Percentiles rank a stretch among this genome's conserved stretches.
Conservation (phyloP, 2,797 vertebrate species). For the Vireo griseus region DNA sequence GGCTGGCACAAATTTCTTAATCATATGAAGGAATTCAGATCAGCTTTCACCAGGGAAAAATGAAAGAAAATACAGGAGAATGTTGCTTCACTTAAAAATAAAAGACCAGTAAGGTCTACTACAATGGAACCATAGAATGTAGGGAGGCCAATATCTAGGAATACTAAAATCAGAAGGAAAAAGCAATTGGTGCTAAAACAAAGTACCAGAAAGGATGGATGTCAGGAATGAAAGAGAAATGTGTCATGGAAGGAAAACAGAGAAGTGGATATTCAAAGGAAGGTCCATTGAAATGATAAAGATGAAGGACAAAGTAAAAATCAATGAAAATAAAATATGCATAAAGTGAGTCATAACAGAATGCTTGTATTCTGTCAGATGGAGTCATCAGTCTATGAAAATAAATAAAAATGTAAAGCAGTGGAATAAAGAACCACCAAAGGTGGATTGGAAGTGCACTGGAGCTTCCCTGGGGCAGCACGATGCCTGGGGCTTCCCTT, state of each 20-base stretch:
- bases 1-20: not conserved
- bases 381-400: not conserved
- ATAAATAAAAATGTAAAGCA: not conserved
- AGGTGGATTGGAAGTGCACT: not conserved
- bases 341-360: not conserved
- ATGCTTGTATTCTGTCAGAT: not conserved
- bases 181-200: not conserved
- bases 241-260: not conserved
- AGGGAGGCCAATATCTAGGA: not conserved
- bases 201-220: not conserved
- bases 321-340: slow-evolving; percentile 17
- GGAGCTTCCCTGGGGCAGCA: not conserved
- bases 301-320: not conserved
- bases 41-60: not conserved
- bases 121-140: accelerated
- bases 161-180: not conserved
- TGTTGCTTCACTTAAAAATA: not conserved
- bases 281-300: not conserved
- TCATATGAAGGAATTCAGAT: not conserved
- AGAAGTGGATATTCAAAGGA: not conserved
- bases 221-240: not conserved
- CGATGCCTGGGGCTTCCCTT: not conserved
- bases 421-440: not conserved
- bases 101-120: not conserved
- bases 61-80: not conserved